Evolutionary conservation across 2,888 invertebrate genomes (phyloP).

Genomic region (Pedicia rivosa): DNA sequence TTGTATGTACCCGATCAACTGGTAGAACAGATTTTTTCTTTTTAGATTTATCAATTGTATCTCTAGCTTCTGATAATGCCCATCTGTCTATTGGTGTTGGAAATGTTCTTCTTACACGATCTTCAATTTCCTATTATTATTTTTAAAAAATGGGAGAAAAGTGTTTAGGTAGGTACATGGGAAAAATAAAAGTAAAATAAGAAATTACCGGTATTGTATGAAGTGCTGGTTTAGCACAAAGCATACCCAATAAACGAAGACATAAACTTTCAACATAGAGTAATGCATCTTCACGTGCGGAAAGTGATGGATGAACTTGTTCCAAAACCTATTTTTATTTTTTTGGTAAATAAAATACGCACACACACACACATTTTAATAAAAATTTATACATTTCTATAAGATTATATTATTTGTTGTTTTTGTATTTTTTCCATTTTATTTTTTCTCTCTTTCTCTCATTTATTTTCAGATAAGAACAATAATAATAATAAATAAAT

Average conservation of each 20-base stretch:
- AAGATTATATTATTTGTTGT: no score
- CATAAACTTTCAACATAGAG: conserved; percentile 86
- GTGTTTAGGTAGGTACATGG: no score
- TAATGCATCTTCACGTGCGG: conserved; percentile 76
- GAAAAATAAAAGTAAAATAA: no score
- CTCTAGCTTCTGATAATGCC: conserved; percentile 81
- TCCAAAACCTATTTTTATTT: conserved; percentile 57
- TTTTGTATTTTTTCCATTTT: background rate
- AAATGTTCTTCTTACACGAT: conserved; percentile 78
- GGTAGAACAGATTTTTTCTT: conserved; percentile 66
- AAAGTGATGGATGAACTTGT: conserved; percentile 76
- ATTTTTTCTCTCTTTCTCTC: background rate
- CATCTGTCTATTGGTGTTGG: conserved; percentile 91
- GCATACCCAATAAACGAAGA: conserved; percentile 69
- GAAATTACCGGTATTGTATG: conserved; percentile 52
- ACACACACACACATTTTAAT: no score
- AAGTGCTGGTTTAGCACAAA: conserved; percentile 72
- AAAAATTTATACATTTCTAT: no score
- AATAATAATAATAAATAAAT: conserved; percentile 3
- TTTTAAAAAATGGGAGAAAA: no score
- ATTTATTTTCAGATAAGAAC: background rate
- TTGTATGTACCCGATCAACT: conserved; percentile 75
- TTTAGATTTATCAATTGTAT: conserved; percentile 63
- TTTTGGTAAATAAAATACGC: no score
- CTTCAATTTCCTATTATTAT: conserved; percentile 68